Evolutionary conservation across 2,888 invertebrate genomes (phyloP), one percentile per base, ranked within the genome.

Genomic region (Caenorhabditis imperialis): DNA sequence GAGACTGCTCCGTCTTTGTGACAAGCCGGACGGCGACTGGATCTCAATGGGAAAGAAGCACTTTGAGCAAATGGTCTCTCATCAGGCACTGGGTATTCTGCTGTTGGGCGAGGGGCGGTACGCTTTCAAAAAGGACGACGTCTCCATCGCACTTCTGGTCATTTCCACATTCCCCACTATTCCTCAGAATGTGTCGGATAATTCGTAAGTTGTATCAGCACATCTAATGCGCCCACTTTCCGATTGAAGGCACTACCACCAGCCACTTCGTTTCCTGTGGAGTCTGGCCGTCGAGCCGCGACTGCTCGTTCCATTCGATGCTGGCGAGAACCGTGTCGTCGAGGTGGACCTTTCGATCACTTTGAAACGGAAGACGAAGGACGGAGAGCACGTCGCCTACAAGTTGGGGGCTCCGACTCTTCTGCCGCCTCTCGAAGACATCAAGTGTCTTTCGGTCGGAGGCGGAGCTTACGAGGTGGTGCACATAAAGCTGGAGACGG

Each of bases 141-240:
- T 92, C 35, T 93, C 95, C 0, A 92, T 98, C 8, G 97, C 96
- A 0, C 94, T 95, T 0, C 90, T 98, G 73, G 90, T 99, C 42
- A 94, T 94, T 83, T 94, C 98, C 0, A 93, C 97, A 88, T 99
- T 95, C 89, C 99, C 99, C 0, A 95, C 96, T 89, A 97, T 95
- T 89, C 96, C 97, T 18, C 94, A 93, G 1, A 95, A 96, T 88
- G 95, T 95, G 85, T 94, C 94, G 87, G 98, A 99, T 86, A 98
- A 98, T 89, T 92, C 96, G 93, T 94, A 76, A 81, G 83, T 75
- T 50, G n/a, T n/a, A n/a, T n/a, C n/a, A n/a, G n/a, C n/a, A n/a
- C n/a, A 44, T 16, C 27, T n/a, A 5, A 33, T 4, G 47, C n/a
- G 1, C 3, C 10, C 57, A 30, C 18, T 30, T 27, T 45, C 6